A percentile compares a stretch with the other conserved stretches of the same genome.
Evolutionary conservation across 30 jellyfish, hydroid and myxozoan genomes (phyloP).

Genomic region (Calvadosia cruxmelitensis): DNA sequence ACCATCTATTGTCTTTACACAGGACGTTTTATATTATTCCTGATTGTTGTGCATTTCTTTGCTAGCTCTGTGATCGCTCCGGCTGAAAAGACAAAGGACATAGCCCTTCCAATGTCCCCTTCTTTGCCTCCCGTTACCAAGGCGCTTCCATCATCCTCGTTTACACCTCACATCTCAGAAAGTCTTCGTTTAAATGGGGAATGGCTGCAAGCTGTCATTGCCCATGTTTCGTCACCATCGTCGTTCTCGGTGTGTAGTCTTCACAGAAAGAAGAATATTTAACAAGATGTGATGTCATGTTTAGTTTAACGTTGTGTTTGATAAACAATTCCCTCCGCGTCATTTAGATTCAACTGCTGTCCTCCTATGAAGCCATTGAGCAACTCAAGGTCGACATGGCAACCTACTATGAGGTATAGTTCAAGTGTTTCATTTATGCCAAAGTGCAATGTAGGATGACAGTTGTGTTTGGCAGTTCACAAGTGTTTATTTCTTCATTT

Average conservation of each 20-base stretch:
- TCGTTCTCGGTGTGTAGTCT: not conserved
- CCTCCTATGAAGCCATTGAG: not conserved
- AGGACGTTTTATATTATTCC: too few relatives aligned
- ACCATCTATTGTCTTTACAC: too few relatives aligned
- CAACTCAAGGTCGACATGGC: conserved; percentile 19
- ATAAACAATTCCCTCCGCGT: too few relatives aligned
- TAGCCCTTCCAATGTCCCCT: too few relatives aligned
- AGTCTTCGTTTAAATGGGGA: not conserved
- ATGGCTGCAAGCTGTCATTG: not conserved
- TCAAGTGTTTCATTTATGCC: not conserved
- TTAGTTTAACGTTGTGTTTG: not conserved
- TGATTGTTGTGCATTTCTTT: too few relatives aligned
- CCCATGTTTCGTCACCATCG: not conserved
- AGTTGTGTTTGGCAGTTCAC: not conserved
- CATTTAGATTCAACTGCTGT: conserved; percentile 20
- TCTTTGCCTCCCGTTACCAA: not conserved
- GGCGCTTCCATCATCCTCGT: too few relatives aligned
- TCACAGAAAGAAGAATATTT: too few relatives aligned
- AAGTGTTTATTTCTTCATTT: not conserved
- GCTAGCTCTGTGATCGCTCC: too few relatives aligned
- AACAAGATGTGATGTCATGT: too few relatives aligned
- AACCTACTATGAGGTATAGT: conserved; percentile 19
- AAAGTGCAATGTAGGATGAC: not conserved
- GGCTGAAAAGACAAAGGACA: too few relatives aligned
- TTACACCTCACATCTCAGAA: not conserved